Evolutionary conservation across 2,113 vertebrate genomes (phyloP).

Genomic region (Halcyon malimbica): DNA sequence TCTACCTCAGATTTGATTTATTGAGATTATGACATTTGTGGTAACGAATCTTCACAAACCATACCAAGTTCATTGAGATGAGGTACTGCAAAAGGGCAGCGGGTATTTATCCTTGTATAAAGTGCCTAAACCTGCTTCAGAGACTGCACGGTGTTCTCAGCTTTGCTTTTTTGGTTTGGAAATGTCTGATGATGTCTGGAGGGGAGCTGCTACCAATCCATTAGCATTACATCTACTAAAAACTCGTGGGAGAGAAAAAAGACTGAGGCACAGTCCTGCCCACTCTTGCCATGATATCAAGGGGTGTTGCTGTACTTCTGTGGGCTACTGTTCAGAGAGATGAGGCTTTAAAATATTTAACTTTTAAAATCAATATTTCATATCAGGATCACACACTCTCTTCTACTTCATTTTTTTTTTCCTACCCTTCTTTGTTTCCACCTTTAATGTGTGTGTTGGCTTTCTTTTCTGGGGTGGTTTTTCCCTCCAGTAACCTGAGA

Average conservation of each 20-base stretch:
- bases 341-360: slow-evolving; percentile 4
- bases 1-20: background rate
- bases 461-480: background rate
- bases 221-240: background rate
- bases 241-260: background rate
- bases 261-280: background rate
- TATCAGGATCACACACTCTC: background rate
- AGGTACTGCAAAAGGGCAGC: background rate
- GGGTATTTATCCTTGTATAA: background rate
- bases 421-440: background rate
- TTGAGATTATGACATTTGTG: background rate
- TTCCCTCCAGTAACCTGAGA: background rate
- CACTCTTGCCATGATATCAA: background rate
- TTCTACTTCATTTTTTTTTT: background rate
- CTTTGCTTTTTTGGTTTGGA: background rate
- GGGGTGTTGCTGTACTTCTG: background rate
- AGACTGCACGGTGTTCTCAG: background rate
- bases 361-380: background rate
- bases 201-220: background rate
- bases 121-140: background rate
- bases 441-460: background rate
- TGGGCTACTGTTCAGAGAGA: background rate
- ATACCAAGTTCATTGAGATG: background rate
- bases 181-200: background rate
- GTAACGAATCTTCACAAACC: background rate